Evolutionary conservation across 1,140 invertebrate genomes (phyloP), one percentile per base, ranked within the genome.

Genomic region (Cyclargus thomasi): DNA sequence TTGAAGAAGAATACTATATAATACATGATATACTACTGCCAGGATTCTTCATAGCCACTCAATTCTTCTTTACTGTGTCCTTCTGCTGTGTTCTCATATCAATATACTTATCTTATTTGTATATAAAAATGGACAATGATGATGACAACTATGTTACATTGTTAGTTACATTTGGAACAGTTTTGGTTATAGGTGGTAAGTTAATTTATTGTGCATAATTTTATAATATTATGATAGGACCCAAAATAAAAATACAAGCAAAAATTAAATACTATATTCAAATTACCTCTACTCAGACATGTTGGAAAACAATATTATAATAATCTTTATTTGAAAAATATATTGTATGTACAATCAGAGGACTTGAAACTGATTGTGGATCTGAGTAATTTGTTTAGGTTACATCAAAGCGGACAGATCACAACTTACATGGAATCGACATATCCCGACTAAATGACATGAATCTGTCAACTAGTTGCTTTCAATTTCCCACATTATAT

Each of bases 1-100:
- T 98, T 78, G 95, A 97, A 90, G 96, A 98, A 86, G 97, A 98
- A 91, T 97, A 96, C 79, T 97, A 97, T 77, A 97, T 97, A 68
- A 96, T 97, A 72, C 94, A 96, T 77, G 95, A 97, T 72, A 93
- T 96, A 67, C 88, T 97, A 14, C 81, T 97, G 72, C 95, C 95
- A 53, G 95, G 95, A 57, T 99, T 98, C 91, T 99, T 98, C 79
- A 95, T 99, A 53, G 94, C 96, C 0, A 97, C 97, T 2, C 97
- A 99, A 84, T 96, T 98, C 62, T 97, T 99, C 85, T 97, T 96
- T 74, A 98, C 97, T 0, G 86, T 98, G 0, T 94, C 95, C 65
- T 93, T 98, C 74, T 96, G 95, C 2, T 90, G 96, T 75, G 91
- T 96, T 18, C 82, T 98, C 6, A 90, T 97, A 14, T 94, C 94